These are phyloP conservation scores for Pseudoatta argentina DNA, from an alignment of 1,140 invertebrate genomes.

Conservation along the genomic window DNA sequence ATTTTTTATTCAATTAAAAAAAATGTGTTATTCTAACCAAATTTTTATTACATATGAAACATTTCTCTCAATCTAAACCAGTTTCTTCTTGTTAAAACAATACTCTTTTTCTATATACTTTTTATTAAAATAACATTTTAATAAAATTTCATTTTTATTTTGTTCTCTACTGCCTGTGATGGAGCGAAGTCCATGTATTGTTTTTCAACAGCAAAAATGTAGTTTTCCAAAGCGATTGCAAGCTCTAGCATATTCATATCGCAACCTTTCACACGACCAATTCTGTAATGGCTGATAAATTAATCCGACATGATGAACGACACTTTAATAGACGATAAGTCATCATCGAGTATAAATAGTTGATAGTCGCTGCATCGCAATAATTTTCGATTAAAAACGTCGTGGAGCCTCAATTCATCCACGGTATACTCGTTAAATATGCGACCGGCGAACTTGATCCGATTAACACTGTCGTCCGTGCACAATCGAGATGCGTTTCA, in stretches of 20 bases:
- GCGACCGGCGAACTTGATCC: constrained; percentile 62
- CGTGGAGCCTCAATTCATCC: not conserved
- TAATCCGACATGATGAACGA: constrained; percentile 57
- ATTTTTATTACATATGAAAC: no score
- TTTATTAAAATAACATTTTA: not conserved
- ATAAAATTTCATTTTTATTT: no score
- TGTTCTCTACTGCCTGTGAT: not conserved
- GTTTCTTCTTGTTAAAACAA: not conserved
- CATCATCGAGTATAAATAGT: not conserved
- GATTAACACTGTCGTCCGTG: constrained; percentile 59
- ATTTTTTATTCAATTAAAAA: no score
- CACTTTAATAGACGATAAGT: constrained; percentile 54
- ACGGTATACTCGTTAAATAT: constrained; percentile 22
- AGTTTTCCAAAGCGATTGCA: not conserved
- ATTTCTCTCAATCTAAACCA: not conserved
- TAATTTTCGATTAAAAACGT: constrained; percentile 65
- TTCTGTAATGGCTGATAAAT: constrained; percentile 32
- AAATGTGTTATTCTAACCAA: no score
- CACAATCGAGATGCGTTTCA: constrained; percentile 19
- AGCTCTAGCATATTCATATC: not conserved
- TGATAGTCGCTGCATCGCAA: constrained; percentile 27
- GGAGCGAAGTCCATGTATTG: not conserved
- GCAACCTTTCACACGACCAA: not conserved
- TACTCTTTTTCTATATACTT: not conserved
- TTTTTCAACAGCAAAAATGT: not conserved